A percentile compares a stretch with the other conserved stretches of the same genome.
phyloP scores from a whole-genome alignment of 2,888 invertebrate species.

The Macrophya annulata region DNA sequence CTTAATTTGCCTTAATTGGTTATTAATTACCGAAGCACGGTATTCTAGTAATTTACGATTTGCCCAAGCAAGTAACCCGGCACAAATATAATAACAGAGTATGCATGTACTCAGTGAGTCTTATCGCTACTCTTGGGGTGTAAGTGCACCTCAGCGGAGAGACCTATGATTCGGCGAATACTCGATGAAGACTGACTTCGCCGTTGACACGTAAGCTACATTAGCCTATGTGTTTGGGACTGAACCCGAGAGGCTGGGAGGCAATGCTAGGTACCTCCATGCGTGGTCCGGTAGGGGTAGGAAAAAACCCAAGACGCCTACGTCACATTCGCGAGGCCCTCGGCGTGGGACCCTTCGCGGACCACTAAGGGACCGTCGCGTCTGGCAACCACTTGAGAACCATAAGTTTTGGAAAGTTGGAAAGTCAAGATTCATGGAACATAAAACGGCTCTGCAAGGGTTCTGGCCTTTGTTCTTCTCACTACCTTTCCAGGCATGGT shows the following conservation, averaged over 20 bases:
- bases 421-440: background rate
- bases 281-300: background rate
- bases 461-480: background rate
- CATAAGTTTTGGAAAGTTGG: background rate
- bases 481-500: background rate
- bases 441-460: background rate
- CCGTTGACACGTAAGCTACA: no score
- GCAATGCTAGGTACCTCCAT: background rate
- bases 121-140: no score
- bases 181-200: background rate
- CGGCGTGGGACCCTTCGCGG: no score
- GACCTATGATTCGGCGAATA: background rate
- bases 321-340: background rate
- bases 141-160: no score
- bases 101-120: background rate
- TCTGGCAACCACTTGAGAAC: constrained; percentile 2
- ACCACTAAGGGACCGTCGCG: no score
- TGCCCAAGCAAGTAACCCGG: background rate
- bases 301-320: background rate
- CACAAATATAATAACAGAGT: background rate
- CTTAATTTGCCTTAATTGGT: no score
- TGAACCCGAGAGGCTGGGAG: no score
- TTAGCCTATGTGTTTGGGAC: no score
- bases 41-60: no score
- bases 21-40: no score